A percentile compares a stretch with the other conserved stretches of the same genome.
Conservation (phyloP, 2,113 vertebrate genomes). For the Oncorhynchus keta region DNA sequence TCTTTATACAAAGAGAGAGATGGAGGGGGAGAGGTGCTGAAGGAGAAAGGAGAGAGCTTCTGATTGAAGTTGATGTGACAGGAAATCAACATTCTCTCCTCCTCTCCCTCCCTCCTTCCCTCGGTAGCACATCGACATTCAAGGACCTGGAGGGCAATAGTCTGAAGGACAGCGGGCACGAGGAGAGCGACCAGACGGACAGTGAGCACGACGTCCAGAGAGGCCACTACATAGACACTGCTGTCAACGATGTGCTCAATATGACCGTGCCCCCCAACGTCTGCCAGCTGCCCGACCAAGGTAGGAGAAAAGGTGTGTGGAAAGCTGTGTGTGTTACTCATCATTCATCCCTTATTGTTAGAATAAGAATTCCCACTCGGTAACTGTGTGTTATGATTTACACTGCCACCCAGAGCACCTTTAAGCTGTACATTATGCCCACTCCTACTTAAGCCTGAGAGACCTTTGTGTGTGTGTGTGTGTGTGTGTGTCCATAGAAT, state of each 20-base stretch:
- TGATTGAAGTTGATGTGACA: constrained; percentile 57
- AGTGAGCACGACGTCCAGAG: constrained; percentile 97
- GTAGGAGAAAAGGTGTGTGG: constrained; percentile 71
- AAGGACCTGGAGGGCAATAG: constrained; percentile 99
- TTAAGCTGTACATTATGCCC: constrained; percentile 52
- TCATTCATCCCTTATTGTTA: no score
- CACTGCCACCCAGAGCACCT: constrained; percentile 75
- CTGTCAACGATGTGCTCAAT: constrained; percentile 93
- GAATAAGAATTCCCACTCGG: constrained; percentile 51
- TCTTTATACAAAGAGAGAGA: background rate
- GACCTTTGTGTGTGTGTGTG: constrained; percentile 70
- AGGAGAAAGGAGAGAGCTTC: constrained; percentile 1
- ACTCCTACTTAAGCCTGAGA: constrained; percentile 77
- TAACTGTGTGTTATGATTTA: constrained; percentile 58
- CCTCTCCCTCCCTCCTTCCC: constrained; percentile 57
- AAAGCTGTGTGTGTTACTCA: constrained; percentile 6
- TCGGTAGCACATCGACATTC: constrained; percentile 96
- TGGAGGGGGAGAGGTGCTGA: background rate
- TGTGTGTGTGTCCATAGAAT: background rate
- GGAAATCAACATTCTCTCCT: constrained; percentile 69
- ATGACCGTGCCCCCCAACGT: constrained; percentile 92
- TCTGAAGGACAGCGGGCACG: constrained; percentile 97
- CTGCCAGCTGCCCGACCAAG: constrained; percentile 91
- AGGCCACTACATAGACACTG: constrained; percentile 95
- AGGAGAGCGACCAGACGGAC: constrained; percentile 99